Base-by-base conservation (phyloP, 2,888 invertebrate genomes). In the Volucella inanis region DNA sequence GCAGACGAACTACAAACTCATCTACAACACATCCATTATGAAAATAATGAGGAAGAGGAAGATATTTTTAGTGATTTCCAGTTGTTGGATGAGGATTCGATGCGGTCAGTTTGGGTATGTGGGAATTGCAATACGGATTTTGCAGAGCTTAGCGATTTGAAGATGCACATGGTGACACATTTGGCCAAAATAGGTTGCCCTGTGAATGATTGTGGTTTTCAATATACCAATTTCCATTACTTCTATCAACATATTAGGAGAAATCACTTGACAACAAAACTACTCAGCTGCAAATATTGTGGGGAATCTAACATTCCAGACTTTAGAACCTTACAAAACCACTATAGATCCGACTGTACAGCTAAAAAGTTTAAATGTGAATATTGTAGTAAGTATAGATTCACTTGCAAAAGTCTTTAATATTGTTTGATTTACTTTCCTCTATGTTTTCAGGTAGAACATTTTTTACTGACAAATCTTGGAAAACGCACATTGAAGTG, bases 111-210 rank as follows among this genome's bases (percentile, higher is more conserved):
- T 39, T 85, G 85, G 85, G 57, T 74, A 0, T 85, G 85, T 12
- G 85, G 85, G 15, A 68, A 41, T 45, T 85, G 85, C 15, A 85
- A 59, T 9, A 55, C 57, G 0, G 72, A 85, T 9, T 85, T 85
- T 68, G 38, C n/a, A 0, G 47, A 39, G 15, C 41, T 85, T 0
- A 72, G 15, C 11, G 85, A 85, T 15, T 31, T 85, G 8, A 85
- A 85, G 31, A 81, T 85, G 85, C 85, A 85, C 41, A 85, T 85
- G 85, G 85, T 85, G 1, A 85, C 81, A 0, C 85, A 85, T 64
- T 52, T 85, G 62, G 15, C 76, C 0, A 85, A 81, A 39, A 76
- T 85, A 14, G 76, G 62, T 1, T 85, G 85, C 14, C 85, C 85
- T 0, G 67, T 72, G 6, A 61, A 77, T 11, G 72, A 81, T 11